A percentile compares a stretch with the other conserved stretches of the same genome.
phyloP scores from a whole-genome alignment of 2,888 invertebrate species.

The Ariolimax columbianus region DNA sequence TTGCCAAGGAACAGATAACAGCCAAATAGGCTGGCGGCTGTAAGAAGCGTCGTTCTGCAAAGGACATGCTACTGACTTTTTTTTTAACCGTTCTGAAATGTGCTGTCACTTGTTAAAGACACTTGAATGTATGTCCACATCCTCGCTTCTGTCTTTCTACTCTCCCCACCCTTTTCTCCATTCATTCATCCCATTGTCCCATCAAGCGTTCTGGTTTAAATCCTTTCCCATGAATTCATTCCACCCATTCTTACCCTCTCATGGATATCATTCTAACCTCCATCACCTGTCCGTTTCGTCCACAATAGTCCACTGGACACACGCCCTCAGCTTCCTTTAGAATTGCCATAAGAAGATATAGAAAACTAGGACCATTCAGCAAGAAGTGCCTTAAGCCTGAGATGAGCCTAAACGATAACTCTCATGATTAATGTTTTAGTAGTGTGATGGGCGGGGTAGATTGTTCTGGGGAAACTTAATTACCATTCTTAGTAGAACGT shows the following conservation, averaged over 20 bases:
- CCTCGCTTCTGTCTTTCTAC: too few species aligned
- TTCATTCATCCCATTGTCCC: too few species aligned
- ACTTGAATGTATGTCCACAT: too few species aligned
- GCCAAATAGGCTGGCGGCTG: too few species aligned
- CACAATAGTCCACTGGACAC: not conserved
- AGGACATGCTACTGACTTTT: too few species aligned
- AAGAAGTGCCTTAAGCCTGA: not conserved
- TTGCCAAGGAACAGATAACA: too few species aligned
- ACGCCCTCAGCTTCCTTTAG: not conserved
- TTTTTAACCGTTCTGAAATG: too few species aligned
- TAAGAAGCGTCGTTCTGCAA: too few species aligned
- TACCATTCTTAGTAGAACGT: not conserved
- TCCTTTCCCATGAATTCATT: constrained; percentile 8
- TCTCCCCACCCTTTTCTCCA: too few species aligned
- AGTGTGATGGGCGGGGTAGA: not conserved
- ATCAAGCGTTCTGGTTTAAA: not conserved
- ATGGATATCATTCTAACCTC: not conserved
- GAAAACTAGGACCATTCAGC: not conserved
- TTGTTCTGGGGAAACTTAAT: not conserved
- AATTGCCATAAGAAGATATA: not conserved
- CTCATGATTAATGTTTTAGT: constrained; percentile 19
- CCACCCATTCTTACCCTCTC: not conserved
- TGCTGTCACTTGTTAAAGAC: too few species aligned
- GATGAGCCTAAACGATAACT: not conserved
- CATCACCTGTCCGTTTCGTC: constrained; percentile 4